Evolutionary conservation across 2,113 vertebrate genomes (phyloP).

Genomic region (Oreochromis spilurus): DNA sequence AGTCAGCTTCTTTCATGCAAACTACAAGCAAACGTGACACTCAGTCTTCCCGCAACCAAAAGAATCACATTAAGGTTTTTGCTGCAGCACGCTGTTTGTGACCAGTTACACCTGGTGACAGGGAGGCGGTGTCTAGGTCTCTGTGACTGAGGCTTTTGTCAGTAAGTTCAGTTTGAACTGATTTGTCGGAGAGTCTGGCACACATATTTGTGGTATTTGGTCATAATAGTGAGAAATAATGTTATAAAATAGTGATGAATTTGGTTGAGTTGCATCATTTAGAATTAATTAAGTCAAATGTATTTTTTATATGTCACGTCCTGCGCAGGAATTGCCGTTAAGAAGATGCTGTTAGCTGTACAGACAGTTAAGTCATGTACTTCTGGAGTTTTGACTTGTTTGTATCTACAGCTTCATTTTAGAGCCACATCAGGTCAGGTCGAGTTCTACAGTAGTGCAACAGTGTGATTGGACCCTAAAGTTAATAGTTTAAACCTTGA

Average conservation of each 20-base stretch:
- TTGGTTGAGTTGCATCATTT: neutral
- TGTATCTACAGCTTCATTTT: neutral
- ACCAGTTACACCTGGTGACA: neutral
- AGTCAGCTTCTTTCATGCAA: neutral
- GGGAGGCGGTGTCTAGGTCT: neutral
- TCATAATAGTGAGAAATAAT: neutral
- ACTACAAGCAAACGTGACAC: neutral
- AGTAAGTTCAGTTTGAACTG: neutral
- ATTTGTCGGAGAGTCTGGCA: neutral
- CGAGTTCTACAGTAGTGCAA: rapidly evolving
- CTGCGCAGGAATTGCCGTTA: neutral
- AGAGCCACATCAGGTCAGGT: rapidly evolving
- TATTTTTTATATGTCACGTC: neutral
- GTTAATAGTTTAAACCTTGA: neutral
- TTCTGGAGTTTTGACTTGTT: neutral
- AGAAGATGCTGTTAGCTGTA: neutral
- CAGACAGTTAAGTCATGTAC: neutral
- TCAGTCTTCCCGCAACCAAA: neutral
- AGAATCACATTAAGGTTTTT: neutral
- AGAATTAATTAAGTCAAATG: neutral
- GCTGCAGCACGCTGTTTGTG: neutral
- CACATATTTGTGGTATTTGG: neutral
- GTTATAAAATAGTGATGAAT: neutral
- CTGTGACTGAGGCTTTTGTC: neutral
- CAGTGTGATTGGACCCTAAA: neutral